Conservation (phyloP, 2,797 vertebrate genomes). For the Esox masquinongy region DNA sequence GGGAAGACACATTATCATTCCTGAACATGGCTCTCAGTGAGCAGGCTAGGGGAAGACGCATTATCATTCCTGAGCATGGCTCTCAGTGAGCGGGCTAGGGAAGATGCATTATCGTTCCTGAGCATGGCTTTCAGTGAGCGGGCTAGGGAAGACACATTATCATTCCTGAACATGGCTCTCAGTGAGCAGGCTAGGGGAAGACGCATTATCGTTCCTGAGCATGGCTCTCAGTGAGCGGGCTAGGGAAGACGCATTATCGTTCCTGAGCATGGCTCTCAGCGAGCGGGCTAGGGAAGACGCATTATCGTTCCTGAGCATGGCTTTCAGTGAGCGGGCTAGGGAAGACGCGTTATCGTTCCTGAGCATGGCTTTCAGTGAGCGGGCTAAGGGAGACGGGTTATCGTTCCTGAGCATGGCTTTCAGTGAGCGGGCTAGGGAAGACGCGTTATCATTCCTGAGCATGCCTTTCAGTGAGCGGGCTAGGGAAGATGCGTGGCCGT, state of each 20-base stretch:
- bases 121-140: slow-evolving; percentile 33
- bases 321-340: slow-evolving; percentile 39
- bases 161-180: slow-evolving; percentile 10
- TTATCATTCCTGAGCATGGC: slow-evolving; percentile 3
- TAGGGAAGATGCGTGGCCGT: slow-evolving; percentile 4
- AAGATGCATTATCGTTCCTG: not conserved
- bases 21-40: slow-evolving; percentile 29
- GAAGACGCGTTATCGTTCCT: slow-evolving; percentile 7
- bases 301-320: not conserved
- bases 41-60: slow-evolving; percentile 27
- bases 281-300: slow-evolving; percentile 33
- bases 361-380: slow-evolving; percentile 33
- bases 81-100: slow-evolving; percentile 39
- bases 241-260: slow-evolving; percentile 3
- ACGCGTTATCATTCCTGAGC: not conserved
- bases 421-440: slow-evolving; percentile 37
- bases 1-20: slow-evolving; percentile 7
- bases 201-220: not conserved
- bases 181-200: slow-evolving; percentile 38
- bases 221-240: slow-evolving; percentile 38
- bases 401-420: slow-evolving; percentile 12
- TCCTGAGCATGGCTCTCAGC: slow-evolving; percentile 22
- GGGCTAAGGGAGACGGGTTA: slow-evolving; percentile 20
- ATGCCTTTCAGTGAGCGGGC: slow-evolving; percentile 41
- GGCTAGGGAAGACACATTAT: slow-evolving; percentile 25